Evolutionary conservation across 2,888 invertebrate species (phyloP).

Genomic region (Metellina segmentata): DNA sequence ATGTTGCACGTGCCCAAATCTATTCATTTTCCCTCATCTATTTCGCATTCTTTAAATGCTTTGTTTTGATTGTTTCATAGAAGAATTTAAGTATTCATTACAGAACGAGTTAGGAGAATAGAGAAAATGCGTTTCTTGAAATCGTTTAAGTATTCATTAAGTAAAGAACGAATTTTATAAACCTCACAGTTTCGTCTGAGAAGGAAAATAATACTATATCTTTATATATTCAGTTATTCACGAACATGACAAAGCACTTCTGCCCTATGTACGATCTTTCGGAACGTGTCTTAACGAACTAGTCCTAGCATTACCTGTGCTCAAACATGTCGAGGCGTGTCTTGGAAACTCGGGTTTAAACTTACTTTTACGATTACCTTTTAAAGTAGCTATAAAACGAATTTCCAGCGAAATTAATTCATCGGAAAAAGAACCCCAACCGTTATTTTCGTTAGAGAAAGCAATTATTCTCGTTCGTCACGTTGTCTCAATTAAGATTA

Average conservation of each 20-base stretch:
- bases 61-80: too few species aligned
- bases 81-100: not conserved
- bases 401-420: conserved; percentile 34
- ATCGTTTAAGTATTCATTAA: too few species aligned
- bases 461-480: conserved; percentile 27
- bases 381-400: conserved; percentile 13
- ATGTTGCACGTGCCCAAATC: too few species aligned
- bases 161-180: too few species aligned
- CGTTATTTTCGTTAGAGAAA: not conserved
- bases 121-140: not conserved
- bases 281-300: not conserved
- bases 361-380: conserved; percentile 30
- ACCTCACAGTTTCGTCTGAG: too few species aligned
- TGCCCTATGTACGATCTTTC: not conserved
- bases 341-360: not conserved
- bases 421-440: not conserved
- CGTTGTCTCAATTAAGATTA: conserved; percentile 44
- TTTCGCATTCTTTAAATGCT: too few species aligned
- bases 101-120: not conserved
- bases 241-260: not conserved
- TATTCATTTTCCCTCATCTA: too few species aligned
- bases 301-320: not conserved
- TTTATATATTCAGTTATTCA: not conserved
- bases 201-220: not conserved
- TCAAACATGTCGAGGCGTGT: not conserved